Evolutionary conservation across 1,140 invertebrate genomes (phyloP).

Genomic region (Caerostris darwini): DNA sequence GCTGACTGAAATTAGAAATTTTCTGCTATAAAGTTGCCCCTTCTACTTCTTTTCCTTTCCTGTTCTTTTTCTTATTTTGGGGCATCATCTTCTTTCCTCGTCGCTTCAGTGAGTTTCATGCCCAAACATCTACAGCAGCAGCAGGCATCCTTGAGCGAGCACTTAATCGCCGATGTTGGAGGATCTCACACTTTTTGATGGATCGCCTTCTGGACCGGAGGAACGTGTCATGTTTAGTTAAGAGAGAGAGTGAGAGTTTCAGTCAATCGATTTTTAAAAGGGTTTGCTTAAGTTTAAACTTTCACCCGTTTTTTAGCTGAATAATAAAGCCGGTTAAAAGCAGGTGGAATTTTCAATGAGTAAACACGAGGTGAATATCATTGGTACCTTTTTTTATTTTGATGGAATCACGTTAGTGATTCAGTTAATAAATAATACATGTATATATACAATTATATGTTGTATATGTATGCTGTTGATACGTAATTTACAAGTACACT

Average conservation of each 20-base stretch:
- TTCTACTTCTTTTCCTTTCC: background rate
- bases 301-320: background rate
- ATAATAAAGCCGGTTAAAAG: background rate
- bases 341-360: too few species aligned
- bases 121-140: too few species aligned
- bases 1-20: background rate
- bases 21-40: background rate
- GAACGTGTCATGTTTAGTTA: background rate
- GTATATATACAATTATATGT: too few species aligned
- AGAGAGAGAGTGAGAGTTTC: background rate
- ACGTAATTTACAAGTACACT: too few species aligned
- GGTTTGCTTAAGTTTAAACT: background rate
- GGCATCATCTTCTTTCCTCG: background rate
- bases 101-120: background rate
- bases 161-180: background rate
- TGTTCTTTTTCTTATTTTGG: background rate
- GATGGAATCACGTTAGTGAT: too few species aligned
- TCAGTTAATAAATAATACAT: too few species aligned
- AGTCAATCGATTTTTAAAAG: background rate
- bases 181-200: background rate
- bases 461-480: too few species aligned
- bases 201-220: background rate
- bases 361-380: too few species aligned
- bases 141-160: background rate
- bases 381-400: too few species aligned